Conservation (phyloP, 2,888 invertebrate genomes). For the Cryptophagus acutangulus region DNA sequence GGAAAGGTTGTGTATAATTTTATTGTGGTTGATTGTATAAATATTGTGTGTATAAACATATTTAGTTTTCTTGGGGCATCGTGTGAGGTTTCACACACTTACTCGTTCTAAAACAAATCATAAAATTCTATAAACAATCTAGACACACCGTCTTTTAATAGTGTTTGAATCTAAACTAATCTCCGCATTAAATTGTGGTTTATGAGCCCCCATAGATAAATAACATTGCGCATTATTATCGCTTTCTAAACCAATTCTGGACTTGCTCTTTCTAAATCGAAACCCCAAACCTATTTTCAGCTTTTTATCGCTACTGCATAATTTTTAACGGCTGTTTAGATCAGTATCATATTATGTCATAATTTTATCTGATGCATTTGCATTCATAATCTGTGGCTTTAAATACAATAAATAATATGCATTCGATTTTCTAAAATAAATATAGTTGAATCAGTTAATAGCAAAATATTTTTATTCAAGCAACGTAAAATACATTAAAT, state of each 20-base stretch:
- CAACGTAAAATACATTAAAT: slow-evolving; percentile 30
- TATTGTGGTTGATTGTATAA: slow-evolving; percentile 38
- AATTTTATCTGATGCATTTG: slow-evolving; percentile 1
- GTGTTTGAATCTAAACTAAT: slow-evolving; percentile 35
- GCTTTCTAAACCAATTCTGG: too few species aligned
- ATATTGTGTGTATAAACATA: slow-evolving; percentile 40
- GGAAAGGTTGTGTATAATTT: too few species aligned
- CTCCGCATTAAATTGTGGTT: slow-evolving; percentile 30
- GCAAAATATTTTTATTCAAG: too few species aligned
- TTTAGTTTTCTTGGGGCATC: slow-evolving; percentile 40
- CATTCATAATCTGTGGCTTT: background rate
- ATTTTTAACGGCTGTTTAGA: too few species aligned
- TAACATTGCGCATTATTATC: too few species aligned
- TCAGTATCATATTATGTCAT: too few species aligned
- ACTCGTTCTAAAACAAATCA: slow-evolving; percentile 47
- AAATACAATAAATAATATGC: background rate
- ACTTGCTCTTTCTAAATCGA: too few species aligned
- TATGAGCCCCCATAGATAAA: slow-evolving; percentile 27
- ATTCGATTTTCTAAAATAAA: background rate
- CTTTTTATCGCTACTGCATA: too few species aligned
- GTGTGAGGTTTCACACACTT: slow-evolving; percentile 49
- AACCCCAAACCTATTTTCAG: too few species aligned
- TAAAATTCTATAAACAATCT: slow-evolving; percentile 45
- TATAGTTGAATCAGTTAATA: too few species aligned
- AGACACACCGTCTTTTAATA: slow-evolving; percentile 36